Conservation (phyloP, 2,113 vertebrate genomes). For the Myotis yumanensis region DNA sequence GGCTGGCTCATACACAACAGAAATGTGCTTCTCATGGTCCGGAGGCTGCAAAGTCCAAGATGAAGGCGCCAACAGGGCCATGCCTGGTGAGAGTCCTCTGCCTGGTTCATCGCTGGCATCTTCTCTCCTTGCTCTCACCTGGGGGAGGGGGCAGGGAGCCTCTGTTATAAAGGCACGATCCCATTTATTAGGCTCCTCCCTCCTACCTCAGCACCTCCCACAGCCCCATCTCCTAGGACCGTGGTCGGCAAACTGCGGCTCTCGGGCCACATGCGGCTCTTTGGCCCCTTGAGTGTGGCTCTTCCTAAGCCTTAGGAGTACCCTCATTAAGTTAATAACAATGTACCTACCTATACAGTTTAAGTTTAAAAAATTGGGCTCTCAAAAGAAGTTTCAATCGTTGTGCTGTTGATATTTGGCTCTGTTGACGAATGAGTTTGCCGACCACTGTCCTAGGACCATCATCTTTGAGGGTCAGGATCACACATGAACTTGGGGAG, state of each 20-base stretch:
- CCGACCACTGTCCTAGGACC: too few relatives aligned
- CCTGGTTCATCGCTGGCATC: neutral
- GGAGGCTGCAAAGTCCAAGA: neutral
- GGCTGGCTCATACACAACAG: neutral
- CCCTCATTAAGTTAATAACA: too few relatives aligned
- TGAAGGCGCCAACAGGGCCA: accelerated
- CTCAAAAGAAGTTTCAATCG: too few relatives aligned
- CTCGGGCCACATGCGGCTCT: too few relatives aligned
- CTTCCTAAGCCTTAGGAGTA: too few relatives aligned
- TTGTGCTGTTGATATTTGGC: too few relatives aligned
- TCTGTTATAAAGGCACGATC: neutral
- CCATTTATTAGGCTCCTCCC: neutral
- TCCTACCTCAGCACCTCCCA: neutral
- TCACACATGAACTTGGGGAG: neutral
- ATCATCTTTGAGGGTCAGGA: neutral
- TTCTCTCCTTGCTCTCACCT: accelerated
- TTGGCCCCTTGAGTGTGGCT: too few relatives aligned
- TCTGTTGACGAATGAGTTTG: too few relatives aligned
- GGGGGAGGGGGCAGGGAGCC: neutral
- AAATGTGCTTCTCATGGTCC: neutral
- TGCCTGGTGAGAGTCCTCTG: neutral
- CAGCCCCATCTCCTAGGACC: neutral
- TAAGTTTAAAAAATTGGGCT: too few relatives aligned
- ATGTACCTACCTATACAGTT: too few relatives aligned
- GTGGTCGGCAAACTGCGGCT: too few relatives aligned